A percentile compares a stretch with the other conserved stretches of the same genome.
These are phyloP conservation scores for Amazona finschi DNA, from an alignment of 2,797 vertebrate genomes.

Conservation along the genomic window DNA sequence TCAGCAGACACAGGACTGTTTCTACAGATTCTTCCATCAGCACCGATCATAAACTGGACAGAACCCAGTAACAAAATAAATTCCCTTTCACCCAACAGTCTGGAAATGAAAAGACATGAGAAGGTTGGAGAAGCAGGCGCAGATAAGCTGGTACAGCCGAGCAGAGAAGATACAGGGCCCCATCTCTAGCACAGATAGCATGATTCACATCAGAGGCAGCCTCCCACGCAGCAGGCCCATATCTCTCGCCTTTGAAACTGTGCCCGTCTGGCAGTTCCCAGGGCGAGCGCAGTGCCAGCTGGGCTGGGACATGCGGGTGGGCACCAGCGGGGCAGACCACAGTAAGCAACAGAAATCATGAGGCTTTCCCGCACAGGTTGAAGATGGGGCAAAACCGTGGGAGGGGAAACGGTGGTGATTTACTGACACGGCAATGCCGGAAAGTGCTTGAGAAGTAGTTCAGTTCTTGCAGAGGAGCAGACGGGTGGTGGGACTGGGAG, in stretches of 20 bases:
- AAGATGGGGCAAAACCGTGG: not conserved
- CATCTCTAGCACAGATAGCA: not conserved
- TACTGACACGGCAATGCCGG: fast-evolving
- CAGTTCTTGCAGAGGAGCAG: not conserved
- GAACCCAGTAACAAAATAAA: not conserved
- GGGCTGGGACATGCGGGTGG: not conserved
- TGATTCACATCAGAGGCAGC: constrained; percentile 36
- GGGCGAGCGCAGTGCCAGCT: fast-evolving
- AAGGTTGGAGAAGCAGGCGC: not conserved
- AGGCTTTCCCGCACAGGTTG: not conserved
- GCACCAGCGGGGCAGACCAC: not conserved
- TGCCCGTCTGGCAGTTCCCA: constrained; percentile 21
- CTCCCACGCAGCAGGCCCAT: not conserved
- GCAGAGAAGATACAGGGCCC: not conserved
- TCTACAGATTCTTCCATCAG: not conserved
- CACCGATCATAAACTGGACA: fast-evolving
- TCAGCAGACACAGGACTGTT: not conserved
- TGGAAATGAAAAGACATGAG: not conserved
- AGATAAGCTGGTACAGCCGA: not conserved
- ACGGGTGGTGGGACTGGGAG: not conserved
- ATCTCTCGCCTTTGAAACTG: constrained; percentile 11
- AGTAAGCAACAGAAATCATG: not conserved
- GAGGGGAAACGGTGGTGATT: not conserved
- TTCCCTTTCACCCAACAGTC: not conserved
- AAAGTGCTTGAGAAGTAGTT: not conserved